Evolutionary conservation across 2,888 invertebrate genomes (phyloP), one percentile per base, ranked within the genome.

Genomic region (Itoplectis maculator): DNA sequence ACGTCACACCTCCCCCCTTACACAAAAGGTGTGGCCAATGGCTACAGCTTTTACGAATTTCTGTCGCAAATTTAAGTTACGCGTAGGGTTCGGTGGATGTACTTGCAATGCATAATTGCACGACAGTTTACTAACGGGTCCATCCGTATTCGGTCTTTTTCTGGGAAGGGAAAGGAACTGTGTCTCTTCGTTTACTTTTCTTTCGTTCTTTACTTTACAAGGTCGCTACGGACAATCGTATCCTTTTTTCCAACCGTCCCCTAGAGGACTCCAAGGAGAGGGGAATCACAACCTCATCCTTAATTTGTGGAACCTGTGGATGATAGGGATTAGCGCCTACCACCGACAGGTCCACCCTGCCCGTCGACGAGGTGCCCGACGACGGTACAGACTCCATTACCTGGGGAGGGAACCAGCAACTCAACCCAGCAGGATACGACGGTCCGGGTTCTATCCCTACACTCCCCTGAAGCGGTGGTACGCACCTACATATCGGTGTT

Each of bases 391-490:
- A 8, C 45, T 45, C 45, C 45, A 2, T 45, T 45, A n/a, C 9
- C 7, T 2, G 45, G n/a, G 45, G 45, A 45, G n/a, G 45, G 45
- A n/a, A 5, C 2, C 29, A 29, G 5, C 29, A 29, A 13, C 45
- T 11, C 45, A 0, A 9, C 4, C 45, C 45, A 13, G 15, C 15
- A 51, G 51, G 51, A 51, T 51, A 1, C 51, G 51, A 51, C 7
- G 9, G 7, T 8, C 8, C 51, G 20, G 51, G 20, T 20, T 51
- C 51, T 18, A 35, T 49, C 68, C 68, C 51, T 68, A 68, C 49
- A 68, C 68, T 68, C 20, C 68, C 68, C 51, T 68, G 68, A 51
- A 68, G 68, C 68, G 51, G 51, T 11, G 37, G 68, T 37, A 15
- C 51, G 37, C 37, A 51, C 37, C 68, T 68, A 68, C 51, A 11